A percentile compares a stretch with the other conserved stretches of the same genome.
Conservation (phyloP, 2,797 vertebrate species). For the Huso huso region DNA sequence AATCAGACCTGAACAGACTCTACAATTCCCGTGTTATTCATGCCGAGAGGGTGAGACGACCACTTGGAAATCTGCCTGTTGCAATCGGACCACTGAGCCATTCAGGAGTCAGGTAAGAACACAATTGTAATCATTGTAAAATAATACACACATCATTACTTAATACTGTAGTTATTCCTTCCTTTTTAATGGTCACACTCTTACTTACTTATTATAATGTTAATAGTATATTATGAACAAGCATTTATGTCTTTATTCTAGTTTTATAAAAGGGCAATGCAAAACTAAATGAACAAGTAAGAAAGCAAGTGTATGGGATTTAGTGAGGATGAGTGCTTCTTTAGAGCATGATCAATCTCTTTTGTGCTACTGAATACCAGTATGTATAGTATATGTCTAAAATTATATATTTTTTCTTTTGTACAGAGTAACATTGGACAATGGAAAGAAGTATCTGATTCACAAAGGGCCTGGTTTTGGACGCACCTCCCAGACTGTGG, state of each 20-base stretch:
- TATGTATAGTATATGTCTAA: not conserved
- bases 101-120: not conserved
- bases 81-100: not conserved
- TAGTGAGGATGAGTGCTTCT: too few relatives aligned
- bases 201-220: too few relatives aligned
- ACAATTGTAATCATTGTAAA: not conserved
- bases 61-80: not conserved
- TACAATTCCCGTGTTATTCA: not conserved
- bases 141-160: too few relatives aligned
- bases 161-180: too few relatives aligned
- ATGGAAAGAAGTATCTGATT: not conserved
- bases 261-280: too few relatives aligned
- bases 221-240: too few relatives aligned
- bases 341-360: too few relatives aligned
- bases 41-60: not conserved
- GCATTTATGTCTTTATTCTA: too few relatives aligned
- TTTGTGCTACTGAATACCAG: too few relatives aligned
- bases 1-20: not conserved
- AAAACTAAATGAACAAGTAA: too few relatives aligned
- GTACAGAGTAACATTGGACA: not conserved
- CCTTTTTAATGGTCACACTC: too few relatives aligned
- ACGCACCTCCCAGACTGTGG: not conserved
- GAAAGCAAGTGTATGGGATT: too few relatives aligned
- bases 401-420: not conserved
- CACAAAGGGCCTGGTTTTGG: not conserved